A percentile compares a stretch with the other conserved stretches of the same genome.
Evolutionary conservation across 2,888 invertebrate genomes (phyloP).

Genomic region (Heliothis peltigera): DNA sequence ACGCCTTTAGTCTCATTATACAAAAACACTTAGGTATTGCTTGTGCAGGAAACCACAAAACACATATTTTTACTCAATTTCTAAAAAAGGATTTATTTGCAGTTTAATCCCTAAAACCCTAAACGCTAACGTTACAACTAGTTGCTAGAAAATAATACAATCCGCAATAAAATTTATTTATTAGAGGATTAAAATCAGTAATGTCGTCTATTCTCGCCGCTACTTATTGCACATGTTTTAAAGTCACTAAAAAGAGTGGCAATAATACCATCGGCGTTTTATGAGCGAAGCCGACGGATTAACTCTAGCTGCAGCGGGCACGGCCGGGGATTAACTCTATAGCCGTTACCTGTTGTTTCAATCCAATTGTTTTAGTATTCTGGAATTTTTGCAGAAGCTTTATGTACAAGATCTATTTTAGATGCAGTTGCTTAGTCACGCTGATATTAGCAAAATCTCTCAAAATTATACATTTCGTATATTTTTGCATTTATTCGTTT

Average conservation of each 20-base stretch:
- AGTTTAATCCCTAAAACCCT: background rate
- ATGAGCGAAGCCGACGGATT: constrained; percentile 30
- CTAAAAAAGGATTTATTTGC: background rate
- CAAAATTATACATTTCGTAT: too few species aligned
- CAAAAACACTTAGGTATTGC: background rate
- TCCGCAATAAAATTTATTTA: constrained; percentile 33
- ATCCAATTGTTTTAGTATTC: constrained; percentile 1
- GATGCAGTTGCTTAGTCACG: background rate
- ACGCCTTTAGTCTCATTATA: background rate
- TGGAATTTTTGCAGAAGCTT: constrained; percentile 4
- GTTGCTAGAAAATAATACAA: constrained; percentile 29
- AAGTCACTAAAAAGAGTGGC: constrained; percentile 15
- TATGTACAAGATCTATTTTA: background rate
- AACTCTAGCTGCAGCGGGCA: constrained; percentile 10
- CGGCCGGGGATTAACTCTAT: constrained; percentile 35
- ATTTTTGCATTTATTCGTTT: too few species aligned
- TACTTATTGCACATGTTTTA: constrained; percentile 13
- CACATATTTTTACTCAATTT: constrained; percentile 4
- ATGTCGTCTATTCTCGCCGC: constrained; percentile 36
- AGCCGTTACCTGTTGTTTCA: constrained; percentile 19
- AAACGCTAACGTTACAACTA: constrained; percentile 13
- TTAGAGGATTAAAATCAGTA: constrained; percentile 25
- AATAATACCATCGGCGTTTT: constrained; percentile 20
- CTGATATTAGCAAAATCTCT: too few species aligned
- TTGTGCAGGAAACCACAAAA: too few species aligned